Evolutionary conservation across 2,113 vertebrate species (phyloP).

Genomic region (Morone chrysops): DNA sequence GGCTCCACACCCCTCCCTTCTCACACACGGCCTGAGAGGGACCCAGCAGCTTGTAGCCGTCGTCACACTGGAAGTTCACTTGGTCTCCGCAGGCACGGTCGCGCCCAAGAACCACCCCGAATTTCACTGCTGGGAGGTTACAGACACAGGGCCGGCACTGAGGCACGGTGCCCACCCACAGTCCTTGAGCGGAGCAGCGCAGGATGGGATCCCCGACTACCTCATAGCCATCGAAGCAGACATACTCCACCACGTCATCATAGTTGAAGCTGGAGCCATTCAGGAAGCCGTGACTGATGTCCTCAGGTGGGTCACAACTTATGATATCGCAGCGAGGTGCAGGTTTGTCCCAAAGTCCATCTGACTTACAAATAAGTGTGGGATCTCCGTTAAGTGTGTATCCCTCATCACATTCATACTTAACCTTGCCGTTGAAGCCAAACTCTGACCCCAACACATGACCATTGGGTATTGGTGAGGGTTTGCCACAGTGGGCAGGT

Average conservation of each 20-base stretch:
- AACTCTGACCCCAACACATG: conserved; percentile 85
- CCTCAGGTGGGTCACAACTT: conserved; percentile 90
- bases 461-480: conserved; percentile 81
- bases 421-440: conserved; percentile 84
- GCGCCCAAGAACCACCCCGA: conserved; percentile 83
- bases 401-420: conserved; percentile 89
- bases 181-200: conserved; percentile 88
- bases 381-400: conserved; percentile 85
- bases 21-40: conserved; percentile 89
- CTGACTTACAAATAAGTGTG: conserved; percentile 83
- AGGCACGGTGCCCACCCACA: conserved; percentile 90
- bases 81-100: conserved; percentile 88
- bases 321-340: conserved; percentile 87
- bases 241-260: conserved; percentile 88
- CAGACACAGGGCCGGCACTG: conserved; percentile 90
- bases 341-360: conserved; percentile 90
- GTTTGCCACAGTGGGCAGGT: conserved; percentile 85
- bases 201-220: conserved; percentile 87
- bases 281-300: conserved; percentile 91
- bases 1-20: conserved; percentile 89
- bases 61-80: conserved; percentile 87
- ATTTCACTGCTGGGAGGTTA: conserved; percentile 84
- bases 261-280: conserved; percentile 91
- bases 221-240: conserved; percentile 92
- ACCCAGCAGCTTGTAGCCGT: conserved; percentile 90